A percentile compares a stretch with the other conserved stretches of the same genome.
Conservation (phyloP, 2,888 invertebrate genomes). For the Athalia circularis region DNA sequence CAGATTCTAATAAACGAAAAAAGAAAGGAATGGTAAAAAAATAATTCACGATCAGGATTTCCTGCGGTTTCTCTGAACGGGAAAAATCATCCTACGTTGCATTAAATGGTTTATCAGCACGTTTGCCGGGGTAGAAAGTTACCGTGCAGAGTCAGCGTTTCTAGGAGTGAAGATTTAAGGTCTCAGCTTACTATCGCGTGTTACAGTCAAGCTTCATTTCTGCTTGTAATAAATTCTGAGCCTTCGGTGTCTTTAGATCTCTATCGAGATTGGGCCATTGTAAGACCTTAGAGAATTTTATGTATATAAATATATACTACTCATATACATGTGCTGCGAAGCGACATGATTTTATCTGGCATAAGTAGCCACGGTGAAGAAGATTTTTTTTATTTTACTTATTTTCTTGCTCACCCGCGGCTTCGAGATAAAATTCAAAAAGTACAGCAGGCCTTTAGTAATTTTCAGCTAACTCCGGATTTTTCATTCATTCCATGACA, state of each 20-base stretch:
- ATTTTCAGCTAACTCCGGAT: too few species aligned
- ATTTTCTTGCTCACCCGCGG: too few species aligned
- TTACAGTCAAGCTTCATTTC: conserved; percentile 7
- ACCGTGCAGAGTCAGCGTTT: conserved; percentile 29
- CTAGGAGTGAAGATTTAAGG: conserved; percentile 21
- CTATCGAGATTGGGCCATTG: conserved; percentile 23
- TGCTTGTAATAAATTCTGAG: conserved; percentile 14
- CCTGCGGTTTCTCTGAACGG: not conserved
- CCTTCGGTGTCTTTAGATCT: conserved; percentile 12
- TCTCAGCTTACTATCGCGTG: conserved; percentile 7
- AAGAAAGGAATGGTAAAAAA: not conserved
- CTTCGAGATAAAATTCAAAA: too few species aligned
- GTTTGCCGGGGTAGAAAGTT: conserved; percentile 34
- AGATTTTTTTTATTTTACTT: too few species aligned
- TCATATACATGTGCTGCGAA: not conserved
- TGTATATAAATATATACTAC: not conserved
- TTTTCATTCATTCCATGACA: too few species aligned
- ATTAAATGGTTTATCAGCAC: conserved; percentile 26
- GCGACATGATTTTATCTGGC: not conserved
- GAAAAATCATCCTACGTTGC: conserved; percentile 13
- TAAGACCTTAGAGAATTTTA: not conserved
- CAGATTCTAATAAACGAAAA: not conserved
- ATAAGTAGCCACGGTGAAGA: too few species aligned
- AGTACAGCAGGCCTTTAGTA: too few species aligned
- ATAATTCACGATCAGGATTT: not conserved